Percentiles rank a stretch among this genome's conserved stretches.
phyloP scores from a whole-genome alignment of 2,797 vertebrate genomes.

The Catamblyrhynchus diadema region DNA sequence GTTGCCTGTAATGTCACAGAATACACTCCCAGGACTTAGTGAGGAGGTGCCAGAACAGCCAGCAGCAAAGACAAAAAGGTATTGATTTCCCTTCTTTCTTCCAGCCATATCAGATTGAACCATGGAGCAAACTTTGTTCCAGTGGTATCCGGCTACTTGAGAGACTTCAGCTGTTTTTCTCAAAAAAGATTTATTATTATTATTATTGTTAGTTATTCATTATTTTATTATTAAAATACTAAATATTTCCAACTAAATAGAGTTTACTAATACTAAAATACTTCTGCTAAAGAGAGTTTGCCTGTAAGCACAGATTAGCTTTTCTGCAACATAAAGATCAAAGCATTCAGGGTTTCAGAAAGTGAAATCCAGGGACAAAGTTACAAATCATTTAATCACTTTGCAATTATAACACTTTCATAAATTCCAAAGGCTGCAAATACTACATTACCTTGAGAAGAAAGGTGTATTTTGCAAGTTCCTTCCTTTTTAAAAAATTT shows the following conservation, averaged over 20 bases:
- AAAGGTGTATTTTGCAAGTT: neutral
- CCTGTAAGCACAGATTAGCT: neutral
- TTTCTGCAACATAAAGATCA: neutral
- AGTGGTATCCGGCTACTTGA: neutral
- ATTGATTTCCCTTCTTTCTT: neutral
- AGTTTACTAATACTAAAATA: neutral
- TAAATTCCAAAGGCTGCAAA: neutral
- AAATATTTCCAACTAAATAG: neutral
- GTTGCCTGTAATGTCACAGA: conserved; percentile 67
- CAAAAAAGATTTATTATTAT: neutral
- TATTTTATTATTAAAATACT: neutral
- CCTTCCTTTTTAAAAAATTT: neutral
- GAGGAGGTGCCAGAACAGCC: conserved; percentile 64
- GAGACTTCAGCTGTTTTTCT: neutral
- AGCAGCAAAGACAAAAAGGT: conserved; percentile 76
- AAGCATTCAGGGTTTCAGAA: neutral
- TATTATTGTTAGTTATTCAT: no score
- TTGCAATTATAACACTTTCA: neutral
- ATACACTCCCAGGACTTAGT: conserved; percentile 68
- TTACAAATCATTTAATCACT: neutral
- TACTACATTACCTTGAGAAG: neutral
- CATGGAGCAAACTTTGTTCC: neutral
- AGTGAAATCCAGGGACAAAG: neutral
- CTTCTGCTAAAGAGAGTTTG: neutral
- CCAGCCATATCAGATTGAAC: neutral